A percentile compares a stretch with the other conserved stretches of the same genome.
Evolutionary conservation across 2,797 vertebrate genomes (phyloP).

Genomic region (Antennarius maculatus): DNA sequence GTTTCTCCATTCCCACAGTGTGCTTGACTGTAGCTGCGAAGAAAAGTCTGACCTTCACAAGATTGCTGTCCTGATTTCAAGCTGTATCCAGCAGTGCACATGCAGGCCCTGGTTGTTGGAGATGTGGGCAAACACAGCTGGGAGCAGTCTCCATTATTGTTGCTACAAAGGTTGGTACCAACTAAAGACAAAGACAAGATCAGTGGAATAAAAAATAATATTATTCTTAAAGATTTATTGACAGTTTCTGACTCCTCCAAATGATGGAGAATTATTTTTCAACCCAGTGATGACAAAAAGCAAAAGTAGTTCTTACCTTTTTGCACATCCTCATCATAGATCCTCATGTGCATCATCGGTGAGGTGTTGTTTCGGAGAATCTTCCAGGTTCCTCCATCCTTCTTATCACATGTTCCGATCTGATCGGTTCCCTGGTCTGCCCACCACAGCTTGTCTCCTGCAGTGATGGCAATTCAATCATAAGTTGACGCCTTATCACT

Average conservation of each 20-base stretch:
- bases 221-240: too few relatives aligned
- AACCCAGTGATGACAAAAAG: neutral
- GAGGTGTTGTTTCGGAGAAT: conserved; percentile 91
- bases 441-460: conserved; percentile 97
- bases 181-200: conserved; percentile 30
- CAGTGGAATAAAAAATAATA: conserved; percentile 1
- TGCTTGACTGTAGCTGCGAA: conserved; percentile 4
- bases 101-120: conserved; percentile 87
- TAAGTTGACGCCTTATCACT: neutral
- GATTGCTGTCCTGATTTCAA: conserved; percentile 93
- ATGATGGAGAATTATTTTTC: neutral
- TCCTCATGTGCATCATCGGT: conserved; percentile 96
- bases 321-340: conserved; percentile 92
- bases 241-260: neutral
- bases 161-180: conserved; percentile 91
- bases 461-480: neutral
- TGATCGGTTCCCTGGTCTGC: conserved; percentile 93
- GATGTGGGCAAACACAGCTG: conserved; percentile 97
- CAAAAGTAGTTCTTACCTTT: conserved; percentile 75
- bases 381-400: conserved; percentile 85
- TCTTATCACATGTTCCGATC: conserved; percentile 94
- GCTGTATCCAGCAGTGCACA: conserved; percentile 97
- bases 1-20: conserved; percentile 3
- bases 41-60: conserved; percentile 85
- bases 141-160: conserved; percentile 94